A percentile compares a stretch with the other conserved stretches of the same genome.
Conservation (phyloP, 1,140 invertebrate species). For the Microplitis mediator region DNA sequence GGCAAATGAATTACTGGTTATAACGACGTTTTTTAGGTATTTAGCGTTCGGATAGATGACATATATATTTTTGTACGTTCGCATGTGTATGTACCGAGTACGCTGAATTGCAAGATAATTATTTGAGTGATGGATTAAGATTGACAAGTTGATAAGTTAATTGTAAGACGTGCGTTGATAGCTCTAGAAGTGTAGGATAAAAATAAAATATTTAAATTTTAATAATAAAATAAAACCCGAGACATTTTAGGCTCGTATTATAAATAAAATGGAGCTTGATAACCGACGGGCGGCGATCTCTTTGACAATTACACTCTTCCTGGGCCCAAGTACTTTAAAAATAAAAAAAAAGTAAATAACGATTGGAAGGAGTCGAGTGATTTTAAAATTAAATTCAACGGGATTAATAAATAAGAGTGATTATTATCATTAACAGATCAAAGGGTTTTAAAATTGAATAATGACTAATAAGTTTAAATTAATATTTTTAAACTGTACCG, state of each 20-base stretch:
- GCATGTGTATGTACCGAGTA: conserved; percentile 48
- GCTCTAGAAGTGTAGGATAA: too few species aligned
- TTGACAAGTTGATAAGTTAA: conserved; percentile 23
- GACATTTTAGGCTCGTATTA: too few species aligned
- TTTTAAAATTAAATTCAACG: not conserved
- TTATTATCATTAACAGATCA: conserved; percentile 23
- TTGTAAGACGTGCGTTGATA: not conserved
- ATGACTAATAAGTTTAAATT: conserved; percentile 46
- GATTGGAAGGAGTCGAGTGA: conserved; percentile 12
- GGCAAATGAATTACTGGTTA: conserved; percentile 47
- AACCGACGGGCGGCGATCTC: conserved; percentile 49
- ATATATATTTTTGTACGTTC: conserved; percentile 64
- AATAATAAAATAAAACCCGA: not conserved
- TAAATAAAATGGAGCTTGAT: too few species aligned
- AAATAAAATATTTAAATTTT: not conserved
- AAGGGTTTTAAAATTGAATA: conserved; percentile 19
- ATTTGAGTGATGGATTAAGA: conserved; percentile 22
- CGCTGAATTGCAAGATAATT: conserved; percentile 35
- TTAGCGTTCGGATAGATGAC: conserved; percentile 59
- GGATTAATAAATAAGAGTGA: too few species aligned
- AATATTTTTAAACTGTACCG: conserved; percentile 55
- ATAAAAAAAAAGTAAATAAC: conserved; percentile 34
- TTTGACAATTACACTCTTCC: conserved; percentile 53
- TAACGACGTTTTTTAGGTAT: conserved; percentile 56
- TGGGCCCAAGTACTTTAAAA: conserved; percentile 57